Base-by-base conservation (phyloP, 2,888 invertebrate species). In the Athrips mouffetella region DNA sequence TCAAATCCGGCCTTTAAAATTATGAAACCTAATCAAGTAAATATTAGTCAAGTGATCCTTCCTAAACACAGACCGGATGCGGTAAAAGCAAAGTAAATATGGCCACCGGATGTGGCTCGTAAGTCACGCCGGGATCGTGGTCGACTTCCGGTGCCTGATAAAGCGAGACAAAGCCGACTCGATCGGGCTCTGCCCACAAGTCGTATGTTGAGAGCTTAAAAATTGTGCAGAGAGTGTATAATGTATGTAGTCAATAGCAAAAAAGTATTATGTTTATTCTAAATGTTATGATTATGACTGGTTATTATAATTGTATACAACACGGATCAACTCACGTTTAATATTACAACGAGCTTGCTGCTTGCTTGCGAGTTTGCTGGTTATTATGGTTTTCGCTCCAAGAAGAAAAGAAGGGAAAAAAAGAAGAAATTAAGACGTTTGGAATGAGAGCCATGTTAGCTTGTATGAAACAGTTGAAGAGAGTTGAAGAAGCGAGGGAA, bases 81-180 rank as follows among this genome's bases (percentile, higher is more conserved):
- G 63, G 70, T 69, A 68, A 72, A 74, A 79, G 76, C 75, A 78
- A 77, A 76, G 82, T 79, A 84, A 84, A 85, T 83, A 85, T 83
- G 83, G 82, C 73, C 65, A 67, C 61, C 80, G 84, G 85, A 84
- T 72, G 84, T 69, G 75, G 78, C 67, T 75, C 83, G 85, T 86
- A 84, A 83, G 82, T 86, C 82, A 85, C 81, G 83, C 82, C 79
- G 64, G 72, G 73, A 73, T 67, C 76, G 73, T 73, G 69, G 65
- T 57, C 60, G 64, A 64, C 75, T 75, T 83, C 83, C 84, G 76
- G 76, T 55, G 64, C 62, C 35, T 48, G 53, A 48, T 50, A 48
- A 41, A 46, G 35, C 21, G 47, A 50, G 52, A 52, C 52, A 52
- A 52, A 49, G 49, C 49, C 49, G 49, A 40, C 47, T 30, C 25